A percentile compares a stretch with the other conserved stretches of the same genome.
phyloP scores from a whole-genome alignment of 2,888 invertebrate genomes.

The Philonicus albiceps region DNA sequence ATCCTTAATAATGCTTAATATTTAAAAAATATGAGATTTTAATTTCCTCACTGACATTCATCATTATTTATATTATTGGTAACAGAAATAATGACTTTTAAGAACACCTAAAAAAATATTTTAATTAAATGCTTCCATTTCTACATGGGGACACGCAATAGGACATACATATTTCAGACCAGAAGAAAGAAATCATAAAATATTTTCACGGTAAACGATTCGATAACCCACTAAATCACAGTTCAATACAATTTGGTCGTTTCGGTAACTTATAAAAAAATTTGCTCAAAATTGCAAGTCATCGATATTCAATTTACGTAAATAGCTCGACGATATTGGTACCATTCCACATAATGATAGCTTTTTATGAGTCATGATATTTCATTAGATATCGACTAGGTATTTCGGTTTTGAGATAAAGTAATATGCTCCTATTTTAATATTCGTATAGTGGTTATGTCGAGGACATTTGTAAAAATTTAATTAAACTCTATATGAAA shows the following conservation, averaged over 20 bases:
- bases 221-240: conserved; percentile 27
- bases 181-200: not conserved
- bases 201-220: conserved; percentile 15
- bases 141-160: not conserved
- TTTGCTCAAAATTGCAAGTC: conserved; percentile 2
- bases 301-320: conserved; percentile 33
- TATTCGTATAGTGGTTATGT: not conserved
- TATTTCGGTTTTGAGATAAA: not conserved
- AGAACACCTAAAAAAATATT: not conserved
- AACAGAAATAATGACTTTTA: not conserved
- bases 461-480: not conserved
- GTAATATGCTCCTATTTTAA: not conserved
- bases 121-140: not conserved
- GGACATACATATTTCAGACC: not conserved
- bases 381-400: conserved; percentile 12
- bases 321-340: conserved; percentile 31
- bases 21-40: not conserved
- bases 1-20: not conserved
- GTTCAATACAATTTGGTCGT: conserved; percentile 8
- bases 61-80: not conserved
- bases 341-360: conserved; percentile 24
- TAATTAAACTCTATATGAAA: not conserved
- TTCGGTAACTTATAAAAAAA: conserved; percentile 4
- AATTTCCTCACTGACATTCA: not conserved
- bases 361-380: conserved; percentile 14